Conservation (phyloP, 2,797 vertebrate genomes). For the Notoglanidium macrostoma region DNA sequence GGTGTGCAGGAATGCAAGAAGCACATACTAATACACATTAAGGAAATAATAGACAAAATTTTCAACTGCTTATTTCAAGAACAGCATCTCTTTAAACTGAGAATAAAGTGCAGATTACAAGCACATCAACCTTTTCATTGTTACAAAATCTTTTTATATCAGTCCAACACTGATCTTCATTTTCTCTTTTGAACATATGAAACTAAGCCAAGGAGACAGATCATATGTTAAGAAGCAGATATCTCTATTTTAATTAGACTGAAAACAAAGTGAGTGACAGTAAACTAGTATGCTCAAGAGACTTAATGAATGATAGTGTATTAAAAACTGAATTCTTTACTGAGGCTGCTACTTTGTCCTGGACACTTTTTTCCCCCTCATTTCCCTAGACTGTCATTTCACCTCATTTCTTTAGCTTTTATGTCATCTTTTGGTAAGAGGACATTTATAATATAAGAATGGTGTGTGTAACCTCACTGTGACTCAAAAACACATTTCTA, state of each 20-base stretch:
- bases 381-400: conserved; percentile 2
- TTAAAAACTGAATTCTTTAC: conserved; percentile 25
- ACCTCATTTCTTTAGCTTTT: neutral
- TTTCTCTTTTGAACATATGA: conserved; percentile 25
- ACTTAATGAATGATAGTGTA: conserved; percentile 6
- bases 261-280: conserved; percentile 13
- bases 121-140: conserved; percentile 28
- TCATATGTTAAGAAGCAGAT: conserved; percentile 24
- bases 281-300: conserved; percentile 23
- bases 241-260: conserved; percentile 39
- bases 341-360: neutral
- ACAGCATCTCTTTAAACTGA: neutral
- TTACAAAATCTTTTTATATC: conserved; percentile 7
- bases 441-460: conserved; percentile 42
- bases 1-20: neutral
- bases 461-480: conserved; percentile 11
- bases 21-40: neutral
- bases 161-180: conserved; percentile 17
- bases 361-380: neutral
- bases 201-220: conserved; percentile 20
- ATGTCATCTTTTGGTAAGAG: conserved; percentile 16
- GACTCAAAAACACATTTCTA: conserved; percentile 35
- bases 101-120: neutral
- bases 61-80: neutral
- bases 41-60: neutral